Conservation (phyloP, 2,113 vertebrate genomes). For the Scomber scombrus region DNA sequence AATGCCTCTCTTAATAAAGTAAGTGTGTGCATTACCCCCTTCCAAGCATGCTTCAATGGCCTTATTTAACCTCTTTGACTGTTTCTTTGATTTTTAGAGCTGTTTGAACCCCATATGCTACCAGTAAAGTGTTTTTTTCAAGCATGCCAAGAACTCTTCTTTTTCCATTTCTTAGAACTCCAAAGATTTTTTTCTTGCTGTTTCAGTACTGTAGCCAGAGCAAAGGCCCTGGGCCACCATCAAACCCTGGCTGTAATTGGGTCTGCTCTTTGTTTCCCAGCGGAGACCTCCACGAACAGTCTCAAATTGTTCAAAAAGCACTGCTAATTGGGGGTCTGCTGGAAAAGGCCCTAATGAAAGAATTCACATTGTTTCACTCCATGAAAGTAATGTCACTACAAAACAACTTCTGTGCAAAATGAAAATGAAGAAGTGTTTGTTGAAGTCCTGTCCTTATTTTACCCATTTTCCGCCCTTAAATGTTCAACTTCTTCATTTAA, state of each 20-base stretch:
- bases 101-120: slow-evolving; percentile 41
- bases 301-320: slow-evolving; percentile 67
- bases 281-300: slow-evolving; percentile 69
- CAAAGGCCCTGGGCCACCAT: slow-evolving; percentile 53
- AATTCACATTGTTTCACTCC: slow-evolving; percentile 58
- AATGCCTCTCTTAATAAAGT: too few species aligned
- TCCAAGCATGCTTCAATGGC: slow-evolving; percentile 16
- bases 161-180: slow-evolving; percentile 39
- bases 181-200: slow-evolving; percentile 32
- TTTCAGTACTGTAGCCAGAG: slow-evolving; percentile 38
- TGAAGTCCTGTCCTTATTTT: background rate
- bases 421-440: slow-evolving; percentile 9
- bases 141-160: slow-evolving; percentile 29
- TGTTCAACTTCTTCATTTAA: slow-evolving; percentile 4
- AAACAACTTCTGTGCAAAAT: background rate
- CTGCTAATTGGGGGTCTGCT: slow-evolving; percentile 75
- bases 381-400: slow-evolving; percentile 48
- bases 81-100: slow-evolving; percentile 28
- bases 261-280: slow-evolving; percentile 70
- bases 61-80: slow-evolving; percentile 41
- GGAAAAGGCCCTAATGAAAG: slow-evolving; percentile 69
- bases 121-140: slow-evolving; percentile 26
- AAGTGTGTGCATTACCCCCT: background rate
- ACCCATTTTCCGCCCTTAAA: background rate
- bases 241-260: slow-evolving; percentile 74